Percentiles rank a stretch among this genome's conserved stretches.
These are phyloP conservation scores for Drosophila mimetica DNA, from an alignment of 2,888 invertebrate genomes.

Conservation along the genomic window DNA sequence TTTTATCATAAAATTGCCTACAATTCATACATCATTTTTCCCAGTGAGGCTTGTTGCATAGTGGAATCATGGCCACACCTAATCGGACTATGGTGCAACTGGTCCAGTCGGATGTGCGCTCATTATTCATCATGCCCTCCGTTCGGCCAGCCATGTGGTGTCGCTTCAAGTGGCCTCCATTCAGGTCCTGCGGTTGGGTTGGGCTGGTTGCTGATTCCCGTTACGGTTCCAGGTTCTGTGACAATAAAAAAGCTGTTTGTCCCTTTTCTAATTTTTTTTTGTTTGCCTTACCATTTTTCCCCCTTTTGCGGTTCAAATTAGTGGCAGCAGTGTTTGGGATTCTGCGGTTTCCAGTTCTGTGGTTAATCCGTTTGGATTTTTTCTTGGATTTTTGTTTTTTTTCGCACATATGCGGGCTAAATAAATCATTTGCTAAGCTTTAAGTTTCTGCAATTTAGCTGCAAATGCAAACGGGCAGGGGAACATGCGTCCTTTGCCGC, in stretches of 20 bases:
- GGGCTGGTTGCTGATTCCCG: constrained; percentile 5
- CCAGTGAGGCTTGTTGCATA: constrained; percentile 5
- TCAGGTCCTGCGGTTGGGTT: constrained; percentile 14
- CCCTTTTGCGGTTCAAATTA: constrained; percentile 68
- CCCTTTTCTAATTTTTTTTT: constrained; percentile 14
- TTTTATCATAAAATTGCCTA: neutral
- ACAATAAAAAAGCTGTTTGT: constrained; percentile 61
- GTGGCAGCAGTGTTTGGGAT: constrained; percentile 60
- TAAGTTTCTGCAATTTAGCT: constrained; percentile 62
- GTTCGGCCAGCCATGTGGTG: constrained; percentile 29
- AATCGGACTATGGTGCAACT: constrained; percentile 39
- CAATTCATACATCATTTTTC: neutral
- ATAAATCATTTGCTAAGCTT: constrained; percentile 70
- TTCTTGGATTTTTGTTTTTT: constrained; percentile 3
- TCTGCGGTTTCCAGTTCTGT: constrained; percentile 50
- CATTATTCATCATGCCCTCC: constrained; percentile 73
- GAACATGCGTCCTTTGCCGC: too few relatives aligned
- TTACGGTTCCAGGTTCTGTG: constrained; percentile 29
- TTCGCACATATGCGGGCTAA: constrained; percentile 46
- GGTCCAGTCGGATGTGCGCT: constrained; percentile 54
- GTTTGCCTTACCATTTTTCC: constrained; percentile 5
- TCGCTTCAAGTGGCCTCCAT: constrained; percentile 29
- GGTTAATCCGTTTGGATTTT: constrained; percentile 68
- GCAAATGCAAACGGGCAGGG: constrained; percentile 47
- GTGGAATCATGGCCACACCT: constrained; percentile 11